Conservation (phyloP, 2,113 vertebrate species). For the Orcinus orca region DNA sequence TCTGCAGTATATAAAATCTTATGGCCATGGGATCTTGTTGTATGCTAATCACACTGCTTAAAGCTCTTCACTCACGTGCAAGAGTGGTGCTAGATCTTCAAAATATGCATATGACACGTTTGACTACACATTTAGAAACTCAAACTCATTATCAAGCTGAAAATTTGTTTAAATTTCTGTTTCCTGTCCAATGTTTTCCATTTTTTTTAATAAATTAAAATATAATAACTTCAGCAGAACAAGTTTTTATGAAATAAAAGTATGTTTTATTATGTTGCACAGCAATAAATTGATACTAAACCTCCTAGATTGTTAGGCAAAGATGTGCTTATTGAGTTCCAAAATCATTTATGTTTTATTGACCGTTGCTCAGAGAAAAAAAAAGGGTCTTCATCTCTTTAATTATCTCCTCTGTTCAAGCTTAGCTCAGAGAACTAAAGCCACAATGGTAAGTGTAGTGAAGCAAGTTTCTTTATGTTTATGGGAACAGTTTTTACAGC, state of each 20-base stretch:
- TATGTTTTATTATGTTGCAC: background rate
- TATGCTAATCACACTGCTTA: slow-evolving; percentile 54
- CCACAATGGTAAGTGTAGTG: background rate
- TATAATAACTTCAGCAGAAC: background rate
- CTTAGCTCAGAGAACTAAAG: background rate
- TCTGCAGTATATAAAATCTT: slow-evolving; percentile 37
- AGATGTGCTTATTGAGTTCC: background rate
- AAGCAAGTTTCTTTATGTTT: background rate
- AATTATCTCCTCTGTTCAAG: background rate
- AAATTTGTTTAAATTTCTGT: background rate
- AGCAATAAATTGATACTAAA: background rate
- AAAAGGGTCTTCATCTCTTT: background rate
- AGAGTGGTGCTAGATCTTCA: background rate
- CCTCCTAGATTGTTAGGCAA: background rate
- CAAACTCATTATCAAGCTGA: background rate
- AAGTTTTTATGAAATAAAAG: background rate
- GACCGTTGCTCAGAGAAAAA: background rate
- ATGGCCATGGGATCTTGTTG: background rate
- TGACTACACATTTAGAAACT: background rate
- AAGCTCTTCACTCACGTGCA: background rate
- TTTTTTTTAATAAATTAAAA: slow-evolving; percentile 27
- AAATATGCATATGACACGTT: background rate
- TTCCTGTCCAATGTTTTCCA: background rate
- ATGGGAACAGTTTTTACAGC: background rate
- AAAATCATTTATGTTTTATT: slow-evolving; percentile 10